A percentile compares a stretch with the other conserved stretches of the same genome.
Conservation (phyloP, 2,888 invertebrate species). For the Microchrysa polita region DNA sequence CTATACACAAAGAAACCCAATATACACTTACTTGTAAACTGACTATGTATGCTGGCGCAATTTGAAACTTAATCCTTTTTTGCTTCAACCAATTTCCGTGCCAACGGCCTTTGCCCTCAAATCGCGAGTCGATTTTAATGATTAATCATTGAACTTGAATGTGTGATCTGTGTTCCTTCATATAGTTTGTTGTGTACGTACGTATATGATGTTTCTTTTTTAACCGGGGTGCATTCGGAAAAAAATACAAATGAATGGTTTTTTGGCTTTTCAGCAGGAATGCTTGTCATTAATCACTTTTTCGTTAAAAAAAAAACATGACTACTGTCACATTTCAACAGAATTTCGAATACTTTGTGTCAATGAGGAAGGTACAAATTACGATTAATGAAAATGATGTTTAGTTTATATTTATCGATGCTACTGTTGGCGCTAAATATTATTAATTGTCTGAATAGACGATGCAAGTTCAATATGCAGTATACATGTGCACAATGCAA, state of each 20-base stretch:
- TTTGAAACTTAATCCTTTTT: conserved; percentile 28
- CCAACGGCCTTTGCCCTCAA: not conserved
- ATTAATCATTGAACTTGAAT: conserved; percentile 14
- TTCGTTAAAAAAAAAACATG: conserved; percentile 36
- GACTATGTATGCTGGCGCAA: conserved; percentile 22
- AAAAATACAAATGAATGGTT: conserved; percentile 4
- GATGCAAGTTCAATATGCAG: no score
- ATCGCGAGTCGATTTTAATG: conserved; percentile 27
- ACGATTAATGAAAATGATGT: conserved; percentile 43
- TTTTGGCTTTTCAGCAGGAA: conserved; percentile 14
- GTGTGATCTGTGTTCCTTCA: conserved; percentile 20
- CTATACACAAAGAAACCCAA: not conserved
- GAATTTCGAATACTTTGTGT: conserved; percentile 34
- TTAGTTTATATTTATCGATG: conserved; percentile 11
- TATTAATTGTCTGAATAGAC: conserved; percentile 3
- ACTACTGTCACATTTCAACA: conserved; percentile 37
- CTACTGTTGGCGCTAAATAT: conserved; percentile 33
- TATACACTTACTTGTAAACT: not conserved
- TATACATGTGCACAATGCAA: no score
- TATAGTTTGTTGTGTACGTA: not conserved
- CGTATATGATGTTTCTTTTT: no score
- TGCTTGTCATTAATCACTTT: conserved; percentile 40
- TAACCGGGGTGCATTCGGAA: conserved; percentile 7
- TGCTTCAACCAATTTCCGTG: not conserved
- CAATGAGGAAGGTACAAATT: conserved; percentile 36